These are phyloP conservation scores for Ophonus ardosiacus DNA, from an alignment of 2,888 invertebrate species.

Conservation along the genomic window DNA sequence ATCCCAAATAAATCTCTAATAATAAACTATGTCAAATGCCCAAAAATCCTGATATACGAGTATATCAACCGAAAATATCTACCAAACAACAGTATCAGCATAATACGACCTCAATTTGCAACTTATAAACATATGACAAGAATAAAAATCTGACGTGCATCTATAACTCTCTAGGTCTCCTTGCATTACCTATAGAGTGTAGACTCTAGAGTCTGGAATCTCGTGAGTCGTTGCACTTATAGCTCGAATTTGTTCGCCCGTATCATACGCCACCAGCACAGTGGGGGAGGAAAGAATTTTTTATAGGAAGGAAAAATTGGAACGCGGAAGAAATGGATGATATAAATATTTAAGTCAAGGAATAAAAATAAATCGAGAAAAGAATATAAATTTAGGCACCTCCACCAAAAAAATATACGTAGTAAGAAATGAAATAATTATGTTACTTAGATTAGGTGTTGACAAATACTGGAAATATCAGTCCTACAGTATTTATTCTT, in stretches of 20 bases:
- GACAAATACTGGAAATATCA: too few species aligned
- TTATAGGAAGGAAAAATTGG: neutral
- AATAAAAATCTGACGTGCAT: conserved; percentile 26
- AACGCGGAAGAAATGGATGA: neutral
- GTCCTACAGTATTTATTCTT: too few species aligned
- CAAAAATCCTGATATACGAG: neutral
- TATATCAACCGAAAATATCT: neutral
- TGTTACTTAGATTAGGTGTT: too few species aligned
- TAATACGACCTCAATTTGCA: conserved; percentile 24
- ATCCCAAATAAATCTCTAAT: too few species aligned
- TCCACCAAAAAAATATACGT: neutral
- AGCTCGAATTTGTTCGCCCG: conserved; percentile 40
- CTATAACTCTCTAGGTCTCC: conserved; percentile 12
- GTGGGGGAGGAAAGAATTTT: neutral
- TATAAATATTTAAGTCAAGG: neutral
- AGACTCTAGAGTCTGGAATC: neutral
- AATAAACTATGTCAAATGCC: too few species aligned
- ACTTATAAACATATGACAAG: conserved; percentile 15
- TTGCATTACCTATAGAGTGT: neutral
- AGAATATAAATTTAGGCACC: neutral
- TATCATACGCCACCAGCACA: conserved; percentile 29
- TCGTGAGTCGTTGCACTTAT: conserved; percentile 44
- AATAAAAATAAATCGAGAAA: neutral
- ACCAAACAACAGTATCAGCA: neutral
- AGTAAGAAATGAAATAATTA: neutral